phyloP scores from a whole-genome alignment of 2,888 invertebrate genomes.

The Ligdia adustata region DNA sequence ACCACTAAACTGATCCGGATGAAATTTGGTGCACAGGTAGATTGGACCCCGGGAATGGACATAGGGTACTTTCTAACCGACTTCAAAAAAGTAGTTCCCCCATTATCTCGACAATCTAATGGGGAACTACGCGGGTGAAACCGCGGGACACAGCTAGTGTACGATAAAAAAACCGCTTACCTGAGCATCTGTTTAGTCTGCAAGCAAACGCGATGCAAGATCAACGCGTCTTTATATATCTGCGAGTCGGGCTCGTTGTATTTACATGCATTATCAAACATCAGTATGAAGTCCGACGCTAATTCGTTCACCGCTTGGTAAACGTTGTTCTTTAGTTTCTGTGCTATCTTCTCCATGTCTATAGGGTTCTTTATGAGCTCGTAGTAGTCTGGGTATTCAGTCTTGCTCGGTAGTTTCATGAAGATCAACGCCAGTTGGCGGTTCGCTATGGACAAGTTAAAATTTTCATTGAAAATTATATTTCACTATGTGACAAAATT shows the following conservation, averaged over 20 bases:
- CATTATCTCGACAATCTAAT: too few species aligned
- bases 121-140: too few species aligned
- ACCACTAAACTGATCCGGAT: too few species aligned
- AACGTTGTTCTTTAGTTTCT: conserved; percentile 89
- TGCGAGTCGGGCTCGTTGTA: conserved; percentile 99
- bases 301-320: conserved; percentile 95
- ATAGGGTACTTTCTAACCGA: too few species aligned
- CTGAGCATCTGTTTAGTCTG: conserved; percentile 95
- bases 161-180: conserved; percentile 47
- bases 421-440: conserved; percentile 97
- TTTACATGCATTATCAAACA: conserved; percentile 98
- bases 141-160: too few species aligned
- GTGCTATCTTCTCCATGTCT: conserved; percentile 97
- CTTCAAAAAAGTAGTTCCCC: too few species aligned
- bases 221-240: conserved; percentile 98
- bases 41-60: too few species aligned
- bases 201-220: conserved; percentile 94
- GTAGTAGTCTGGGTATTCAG: conserved; percentile 98
- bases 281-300: conserved; percentile 93
- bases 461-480: too few species aligned
- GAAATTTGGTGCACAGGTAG: too few species aligned
- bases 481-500: too few species aligned
- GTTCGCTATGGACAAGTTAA: conserved; percentile 82
- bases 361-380: conserved; percentile 98
- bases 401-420: conserved; percentile 96